Conservation (phyloP, 2,113 vertebrate species). For the Laterallus jamaicensis region DNA sequence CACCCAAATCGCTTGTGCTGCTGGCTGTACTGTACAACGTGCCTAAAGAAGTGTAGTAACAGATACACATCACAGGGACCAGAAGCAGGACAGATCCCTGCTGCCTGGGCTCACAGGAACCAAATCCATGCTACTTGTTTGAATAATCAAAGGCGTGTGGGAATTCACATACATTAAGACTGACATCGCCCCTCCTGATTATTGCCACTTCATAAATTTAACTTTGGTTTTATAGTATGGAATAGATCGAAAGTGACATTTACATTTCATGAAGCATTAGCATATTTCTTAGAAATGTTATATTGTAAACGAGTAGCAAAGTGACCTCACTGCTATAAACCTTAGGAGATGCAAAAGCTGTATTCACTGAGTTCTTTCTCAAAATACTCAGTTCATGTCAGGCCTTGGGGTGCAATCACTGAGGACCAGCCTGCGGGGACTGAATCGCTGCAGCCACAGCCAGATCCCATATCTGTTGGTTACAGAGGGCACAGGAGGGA, state of each 20-base stretch:
- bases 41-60: neutral
- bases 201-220: neutral
- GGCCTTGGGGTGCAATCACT: neutral
- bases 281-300: slow-evolving; percentile 27
- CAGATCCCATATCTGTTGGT: neutral
- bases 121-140: neutral
- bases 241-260: slow-evolving; percentile 25
- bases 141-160: neutral
- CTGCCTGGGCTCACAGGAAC: neutral
- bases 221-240: neutral
- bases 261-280: slow-evolving; percentile 27
- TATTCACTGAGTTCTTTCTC: neutral
- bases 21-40: neutral
- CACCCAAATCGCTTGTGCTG: accelerated
- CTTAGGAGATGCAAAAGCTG: neutral
- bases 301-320: slow-evolving; percentile 25
- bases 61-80: neutral
- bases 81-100: neutral
- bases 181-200: neutral
- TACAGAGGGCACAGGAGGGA: neutral
- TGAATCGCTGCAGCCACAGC: neutral
- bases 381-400: neutral
- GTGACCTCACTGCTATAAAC: slow-evolving; percentile 11
- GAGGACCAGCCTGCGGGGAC: neutral
- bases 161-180: neutral